Conservation (phyloP, 2,113 vertebrate genomes). For the Tapirus terrestris region DNA sequence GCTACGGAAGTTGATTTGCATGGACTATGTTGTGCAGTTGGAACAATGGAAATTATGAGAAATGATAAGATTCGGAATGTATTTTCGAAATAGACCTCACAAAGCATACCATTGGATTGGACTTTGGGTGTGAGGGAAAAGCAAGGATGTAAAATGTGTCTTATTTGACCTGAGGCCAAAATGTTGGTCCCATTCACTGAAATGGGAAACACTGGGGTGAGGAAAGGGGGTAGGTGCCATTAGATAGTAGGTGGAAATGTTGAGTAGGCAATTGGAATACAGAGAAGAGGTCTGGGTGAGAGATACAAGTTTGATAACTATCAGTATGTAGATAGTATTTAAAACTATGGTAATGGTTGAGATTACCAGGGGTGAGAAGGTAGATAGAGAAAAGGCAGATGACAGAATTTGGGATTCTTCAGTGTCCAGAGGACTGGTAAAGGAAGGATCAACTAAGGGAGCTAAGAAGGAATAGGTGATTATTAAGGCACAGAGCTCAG, state of each 20-base stretch:
- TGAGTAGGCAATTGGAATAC: background rate
- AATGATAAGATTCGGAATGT: background rate
- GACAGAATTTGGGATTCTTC: background rate
- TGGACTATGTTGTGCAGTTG: background rate
- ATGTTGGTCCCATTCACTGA: background rate
- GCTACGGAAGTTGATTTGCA: background rate
- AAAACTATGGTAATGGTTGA: background rate
- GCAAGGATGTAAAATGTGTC: background rate
- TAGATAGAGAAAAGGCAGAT: background rate
- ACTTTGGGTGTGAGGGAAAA: background rate
- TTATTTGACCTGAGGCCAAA: background rate
- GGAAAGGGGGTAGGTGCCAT: background rate
- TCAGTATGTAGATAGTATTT: background rate
- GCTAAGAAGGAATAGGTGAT: background rate
- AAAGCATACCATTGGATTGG: background rate
- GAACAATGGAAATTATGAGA: background rate
- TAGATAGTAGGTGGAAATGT: background rate
- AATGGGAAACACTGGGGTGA: background rate
- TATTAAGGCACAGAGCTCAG: background rate
- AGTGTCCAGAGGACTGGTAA: background rate
- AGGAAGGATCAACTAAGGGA: background rate
- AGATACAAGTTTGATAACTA: background rate
- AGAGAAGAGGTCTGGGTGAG: background rate
- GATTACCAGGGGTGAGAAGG: background rate
- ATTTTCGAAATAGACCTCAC: conserved; percentile 3